Percentiles rank a stretch among this genome's conserved stretches.
These are phyloP conservation scores for Zophobas atratus DNA, from an alignment of 1,140 invertebrate genomes.

Conservation along the genomic window DNA sequence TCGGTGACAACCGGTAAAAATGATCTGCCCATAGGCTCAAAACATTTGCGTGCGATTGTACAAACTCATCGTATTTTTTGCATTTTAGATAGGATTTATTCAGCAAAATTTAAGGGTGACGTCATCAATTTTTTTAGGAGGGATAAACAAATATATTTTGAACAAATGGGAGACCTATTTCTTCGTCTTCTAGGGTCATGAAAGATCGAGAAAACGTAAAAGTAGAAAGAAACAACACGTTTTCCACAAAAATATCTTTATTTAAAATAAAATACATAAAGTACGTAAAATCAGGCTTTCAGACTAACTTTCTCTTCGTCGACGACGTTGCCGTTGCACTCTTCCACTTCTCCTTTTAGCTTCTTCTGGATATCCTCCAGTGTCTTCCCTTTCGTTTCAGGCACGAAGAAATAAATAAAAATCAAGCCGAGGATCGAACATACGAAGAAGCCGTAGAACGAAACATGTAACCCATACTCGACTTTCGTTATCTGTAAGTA, in stretches of 20 bases:
- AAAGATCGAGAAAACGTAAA: too few species aligned
- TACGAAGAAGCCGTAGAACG: constrained; percentile 82
- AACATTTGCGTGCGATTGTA: too few species aligned
- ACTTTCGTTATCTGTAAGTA: constrained; percentile 79
- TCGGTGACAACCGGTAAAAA: too few species aligned
- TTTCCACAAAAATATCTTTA: constrained; percentile 12
- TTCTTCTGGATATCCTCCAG: constrained; percentile 71
- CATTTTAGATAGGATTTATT: too few species aligned
- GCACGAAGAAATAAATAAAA: constrained; percentile 77
- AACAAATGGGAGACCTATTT: too few species aligned
- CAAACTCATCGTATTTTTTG: too few species aligned
- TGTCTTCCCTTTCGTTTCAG: constrained; percentile 88
- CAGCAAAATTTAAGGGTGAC: background rate
- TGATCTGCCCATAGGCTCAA: too few species aligned
- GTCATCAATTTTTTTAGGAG: background rate
- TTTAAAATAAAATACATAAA: constrained; percentile 15
- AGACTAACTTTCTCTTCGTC: constrained; percentile 28
- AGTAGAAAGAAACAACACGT: background rate
- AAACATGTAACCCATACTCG: constrained; percentile 76
- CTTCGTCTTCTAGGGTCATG: too few species aligned
- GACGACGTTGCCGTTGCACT: background rate
- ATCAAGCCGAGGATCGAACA: constrained; percentile 76
- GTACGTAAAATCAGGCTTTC: constrained; percentile 15
- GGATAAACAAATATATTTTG: too few species aligned
- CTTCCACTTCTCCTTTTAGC: constrained; percentile 52